Evolutionary conservation across 2,113 vertebrate species (phyloP), one percentile per base, ranked within the genome.

Genomic region (Oceanodroma tethys): DNA sequence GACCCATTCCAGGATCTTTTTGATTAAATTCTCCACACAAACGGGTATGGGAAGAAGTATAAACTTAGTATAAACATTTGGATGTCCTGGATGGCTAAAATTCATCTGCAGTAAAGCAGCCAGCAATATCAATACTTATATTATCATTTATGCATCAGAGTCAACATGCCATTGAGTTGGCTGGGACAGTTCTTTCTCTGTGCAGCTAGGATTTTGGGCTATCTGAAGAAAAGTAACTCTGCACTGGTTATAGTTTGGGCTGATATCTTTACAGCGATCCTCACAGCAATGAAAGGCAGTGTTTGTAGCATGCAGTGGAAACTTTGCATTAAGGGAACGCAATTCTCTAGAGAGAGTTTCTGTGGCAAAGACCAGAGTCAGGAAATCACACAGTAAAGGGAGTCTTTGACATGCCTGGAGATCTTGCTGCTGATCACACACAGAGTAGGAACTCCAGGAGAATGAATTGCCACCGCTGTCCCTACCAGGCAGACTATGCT

Each of bases 161-260:
- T 36, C 66, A 80, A 62, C 4, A 40, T 0, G 0, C 25, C 2
- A 2, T 23, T 38, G 34, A 58, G 17, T 50, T 48, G 63, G 11
- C 16, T 70, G 7, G 16, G 10, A 25, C 25, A 56, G 27, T 25
- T 82, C 25, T 17, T 75, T 16, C 42, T 43, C 81, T 5, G 2
- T 15, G 14, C 23, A 83, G 10, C 7, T 16, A 58, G 17, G 26
- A 48, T 60, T 85, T 89, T 1, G 11, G 40, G 60, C 30, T 27
- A n/a, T 5, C 29, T 79, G 68, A 93, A 70, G 63, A 23, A 93
- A 94, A 66, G 47, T 13, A 66, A 83, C 25, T 67, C 38, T 53
- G 23, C 27, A 29, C 2, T 45, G 36, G 7, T 62, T 92, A 55
- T 10, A 52, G 12, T 74, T 55, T 71, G 22, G 16, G 34, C 14